Percentiles rank a stretch among this genome's conserved stretches.
phyloP scores from a whole-genome alignment of 2,797 vertebrate genomes.

The Oreochromis mossambicus region DNA sequence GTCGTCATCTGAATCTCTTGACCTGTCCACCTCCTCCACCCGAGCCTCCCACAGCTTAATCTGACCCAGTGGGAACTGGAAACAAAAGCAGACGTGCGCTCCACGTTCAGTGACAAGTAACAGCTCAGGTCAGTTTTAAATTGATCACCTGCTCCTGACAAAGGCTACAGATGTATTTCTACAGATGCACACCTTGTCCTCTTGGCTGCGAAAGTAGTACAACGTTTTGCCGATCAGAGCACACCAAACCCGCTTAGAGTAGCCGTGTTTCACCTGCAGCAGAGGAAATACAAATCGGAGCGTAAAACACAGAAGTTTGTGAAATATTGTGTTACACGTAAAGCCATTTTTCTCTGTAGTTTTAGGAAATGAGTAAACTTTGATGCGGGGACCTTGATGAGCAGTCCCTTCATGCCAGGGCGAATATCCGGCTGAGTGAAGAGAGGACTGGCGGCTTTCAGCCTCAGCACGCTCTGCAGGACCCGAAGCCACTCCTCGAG shows the following conservation, averaged over 20 bases:
- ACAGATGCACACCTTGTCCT: constrained; percentile 86
- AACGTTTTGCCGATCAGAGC: constrained; percentile 88
- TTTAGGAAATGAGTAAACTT: background rate
- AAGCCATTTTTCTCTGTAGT: background rate
- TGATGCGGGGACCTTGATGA: constrained; percentile 84
- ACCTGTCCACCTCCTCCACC: constrained; percentile 91
- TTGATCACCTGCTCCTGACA: background rate
- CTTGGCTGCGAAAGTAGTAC: constrained; percentile 94
- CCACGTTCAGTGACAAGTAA: background rate
- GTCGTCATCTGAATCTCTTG: constrained; percentile 86
- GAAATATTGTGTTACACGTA: accelerated
- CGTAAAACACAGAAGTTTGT: background rate
- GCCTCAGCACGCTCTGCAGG: constrained; percentile 88
- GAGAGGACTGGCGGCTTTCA: constrained; percentile 89
- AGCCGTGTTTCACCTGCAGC: constrained; percentile 91
- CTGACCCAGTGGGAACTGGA: constrained; percentile 97
- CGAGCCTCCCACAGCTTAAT: constrained; percentile 91
- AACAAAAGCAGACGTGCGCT: background rate
- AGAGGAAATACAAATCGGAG: background rate
- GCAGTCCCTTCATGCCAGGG: constrained; percentile 85
- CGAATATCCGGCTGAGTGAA: constrained; percentile 86
- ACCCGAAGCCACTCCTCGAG: constrained; percentile 96
- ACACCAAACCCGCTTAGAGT: constrained; percentile 96
- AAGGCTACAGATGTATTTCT: background rate
- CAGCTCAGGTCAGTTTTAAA: background rate